A percentile compares a stretch with the other conserved stretches of the same genome.
Conservation (phyloP, 2,888 invertebrate genomes). For the Tyria jacobaeae region DNA sequence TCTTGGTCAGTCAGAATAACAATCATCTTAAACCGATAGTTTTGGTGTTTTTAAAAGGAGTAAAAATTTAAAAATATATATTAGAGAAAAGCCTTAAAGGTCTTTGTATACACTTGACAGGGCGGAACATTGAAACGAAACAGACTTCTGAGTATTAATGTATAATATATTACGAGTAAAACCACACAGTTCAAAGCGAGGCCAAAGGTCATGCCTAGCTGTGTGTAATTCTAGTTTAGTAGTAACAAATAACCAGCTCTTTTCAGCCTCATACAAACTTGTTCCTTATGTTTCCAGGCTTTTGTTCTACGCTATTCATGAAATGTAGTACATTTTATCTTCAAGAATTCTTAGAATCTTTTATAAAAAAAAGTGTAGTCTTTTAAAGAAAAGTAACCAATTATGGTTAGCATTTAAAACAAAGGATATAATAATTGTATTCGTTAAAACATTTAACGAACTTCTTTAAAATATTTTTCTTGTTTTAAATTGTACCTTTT, state of each 20-base stretch:
- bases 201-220: neutral
- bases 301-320: neutral
- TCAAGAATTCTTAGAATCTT: neutral
- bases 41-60: too few species aligned
- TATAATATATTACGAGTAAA: neutral
- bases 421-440: neutral
- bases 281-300: neutral
- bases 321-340: neutral
- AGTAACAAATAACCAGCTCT: neutral
- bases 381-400: neutral
- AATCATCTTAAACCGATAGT: too few species aligned
- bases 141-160: neutral
- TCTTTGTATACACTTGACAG: neutral
- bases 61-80: too few species aligned
- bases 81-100: neutral
- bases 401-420: neutral
- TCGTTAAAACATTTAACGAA: slow-evolving; percentile 20
- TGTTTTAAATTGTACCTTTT: slow-evolving; percentile 30
- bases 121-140: neutral
- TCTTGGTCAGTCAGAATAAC: too few species aligned
- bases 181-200: neutral
- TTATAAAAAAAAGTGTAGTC: neutral
- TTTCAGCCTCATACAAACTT: neutral
- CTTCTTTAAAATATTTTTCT: slow-evolving; percentile 10
- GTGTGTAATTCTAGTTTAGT: too few species aligned